Conservation (phyloP, 1,140 invertebrate species). For the Zaprionus gabonicus region DNA sequence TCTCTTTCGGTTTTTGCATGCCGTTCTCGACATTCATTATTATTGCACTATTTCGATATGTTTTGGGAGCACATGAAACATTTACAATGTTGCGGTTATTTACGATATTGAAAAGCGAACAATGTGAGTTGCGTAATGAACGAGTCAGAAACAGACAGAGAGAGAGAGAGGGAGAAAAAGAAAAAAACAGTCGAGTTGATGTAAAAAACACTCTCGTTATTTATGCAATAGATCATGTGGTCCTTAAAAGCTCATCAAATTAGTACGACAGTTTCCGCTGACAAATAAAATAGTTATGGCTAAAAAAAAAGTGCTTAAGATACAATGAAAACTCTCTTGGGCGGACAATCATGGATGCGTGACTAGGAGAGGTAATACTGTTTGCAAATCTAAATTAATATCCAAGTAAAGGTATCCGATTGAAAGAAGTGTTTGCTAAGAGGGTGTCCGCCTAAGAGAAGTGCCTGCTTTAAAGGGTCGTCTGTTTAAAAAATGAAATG, state of each 20-base stretch:
- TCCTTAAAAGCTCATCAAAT: not conserved
- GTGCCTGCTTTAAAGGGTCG: too few relatives aligned
- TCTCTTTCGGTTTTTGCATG: not conserved
- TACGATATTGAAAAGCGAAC: not conserved
- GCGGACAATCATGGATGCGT: too few relatives aligned
- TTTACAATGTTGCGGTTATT: conserved; percentile 6
- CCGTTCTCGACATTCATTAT: not conserved
- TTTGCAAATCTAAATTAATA: too few relatives aligned
- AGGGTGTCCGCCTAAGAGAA: too few relatives aligned
- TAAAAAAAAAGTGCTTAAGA: too few relatives aligned
- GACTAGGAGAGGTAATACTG: too few relatives aligned
- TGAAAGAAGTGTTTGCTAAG: too few relatives aligned
- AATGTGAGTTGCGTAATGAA: not conserved
- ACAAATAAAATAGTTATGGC: too few relatives aligned
- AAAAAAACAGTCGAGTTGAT: not conserved
- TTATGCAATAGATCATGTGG: not conserved
- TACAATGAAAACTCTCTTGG: too few relatives aligned
- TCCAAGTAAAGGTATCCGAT: too few relatives aligned
- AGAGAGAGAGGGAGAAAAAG: not conserved
- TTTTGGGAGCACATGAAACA: conserved; percentile 6
- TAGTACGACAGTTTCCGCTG: too few relatives aligned
- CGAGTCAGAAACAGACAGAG: not conserved
- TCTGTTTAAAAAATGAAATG: too few relatives aligned
- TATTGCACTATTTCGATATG: conserved; percentile 7
- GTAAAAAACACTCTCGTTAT: not conserved